phyloP scores from a whole-genome alignment of 2,888 invertebrate species.

The Erannis defoliaria region DNA sequence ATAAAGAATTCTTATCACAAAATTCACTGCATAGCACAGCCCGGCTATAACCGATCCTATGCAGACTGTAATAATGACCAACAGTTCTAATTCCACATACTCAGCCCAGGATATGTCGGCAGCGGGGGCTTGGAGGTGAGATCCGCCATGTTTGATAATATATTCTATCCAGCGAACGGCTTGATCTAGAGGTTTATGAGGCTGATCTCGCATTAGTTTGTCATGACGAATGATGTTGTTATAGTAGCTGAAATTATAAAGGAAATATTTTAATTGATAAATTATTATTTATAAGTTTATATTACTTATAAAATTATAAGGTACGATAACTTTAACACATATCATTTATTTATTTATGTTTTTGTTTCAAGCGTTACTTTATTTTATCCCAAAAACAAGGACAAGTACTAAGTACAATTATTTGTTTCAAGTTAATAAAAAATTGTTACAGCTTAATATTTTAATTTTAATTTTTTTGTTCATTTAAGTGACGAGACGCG shows the following conservation, averaged over 20 bases:
- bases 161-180: not conserved
- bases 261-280: not conserved
- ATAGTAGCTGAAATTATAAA: constrained; percentile 1
- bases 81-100: not conserved
- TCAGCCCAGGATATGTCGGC: constrained; percentile 4
- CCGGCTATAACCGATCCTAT: not conserved
- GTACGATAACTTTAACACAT: too few species aligned
- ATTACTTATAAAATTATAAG: too few species aligned
- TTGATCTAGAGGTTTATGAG: not conserved
- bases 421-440: too few species aligned
- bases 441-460: too few species aligned
- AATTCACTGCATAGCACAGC: not conserved
- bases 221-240: not conserved
- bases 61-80: not conserved
- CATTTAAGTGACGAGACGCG: too few species aligned
- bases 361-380: too few species aligned
- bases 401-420: too few species aligned
- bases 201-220: not conserved
- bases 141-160: not conserved
- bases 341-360: too few species aligned
- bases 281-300: too few species aligned
- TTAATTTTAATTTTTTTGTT: too few species aligned
- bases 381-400: too few species aligned
- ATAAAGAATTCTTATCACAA: not conserved
- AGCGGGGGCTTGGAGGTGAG: not conserved